Evolutionary conservation across 2,113 vertebrate species (phyloP).

Genomic region (Lophura nycthemera): DNA sequence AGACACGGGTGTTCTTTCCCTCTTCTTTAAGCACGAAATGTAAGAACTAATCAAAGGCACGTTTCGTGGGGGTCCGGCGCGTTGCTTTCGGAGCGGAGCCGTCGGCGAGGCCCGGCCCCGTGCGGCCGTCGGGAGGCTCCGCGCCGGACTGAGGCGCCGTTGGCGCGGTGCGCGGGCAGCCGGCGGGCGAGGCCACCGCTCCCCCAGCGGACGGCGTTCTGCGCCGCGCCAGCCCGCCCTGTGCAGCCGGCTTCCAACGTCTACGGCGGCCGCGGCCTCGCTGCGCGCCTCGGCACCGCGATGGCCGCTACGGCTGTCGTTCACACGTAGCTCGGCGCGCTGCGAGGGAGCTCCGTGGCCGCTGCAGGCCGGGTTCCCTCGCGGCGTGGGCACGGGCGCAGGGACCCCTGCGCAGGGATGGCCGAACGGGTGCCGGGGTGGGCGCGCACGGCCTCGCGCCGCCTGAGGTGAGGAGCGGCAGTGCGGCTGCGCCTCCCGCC

Average conservation of each 20-base stretch:
- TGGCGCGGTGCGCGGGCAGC: too few species aligned
- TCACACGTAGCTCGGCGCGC: rapidly evolving
- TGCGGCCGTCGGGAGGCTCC: background rate
- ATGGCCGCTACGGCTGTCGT: rapidly evolving
- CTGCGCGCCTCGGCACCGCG: rapidly evolving
- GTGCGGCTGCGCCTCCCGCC: rapidly evolving
- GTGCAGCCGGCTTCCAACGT: rapidly evolving
- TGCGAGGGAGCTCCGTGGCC: background rate
- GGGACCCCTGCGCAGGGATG: rapidly evolving
- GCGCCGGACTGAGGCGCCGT: background rate
- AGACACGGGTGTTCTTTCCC: background rate
- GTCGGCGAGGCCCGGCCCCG: background rate
- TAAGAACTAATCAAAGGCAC: background rate
- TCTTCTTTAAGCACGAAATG: background rate
- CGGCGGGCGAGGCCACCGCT: too few species aligned
- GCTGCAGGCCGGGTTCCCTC: rapidly evolving
- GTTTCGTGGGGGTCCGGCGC: background rate
- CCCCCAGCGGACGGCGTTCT: rapidly evolving
- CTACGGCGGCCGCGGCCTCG: rapidly evolving
- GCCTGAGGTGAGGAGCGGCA: background rate
- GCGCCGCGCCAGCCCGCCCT: rapidly evolving
- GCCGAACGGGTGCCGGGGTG: rapidly evolving
- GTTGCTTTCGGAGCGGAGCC: background rate
- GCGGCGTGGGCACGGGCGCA: rapidly evolving
- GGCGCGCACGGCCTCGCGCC: rapidly evolving